phyloP scores from a whole-genome alignment of 1,140 invertebrate genomes.

The Pseudomyrmex sp. region DNA sequence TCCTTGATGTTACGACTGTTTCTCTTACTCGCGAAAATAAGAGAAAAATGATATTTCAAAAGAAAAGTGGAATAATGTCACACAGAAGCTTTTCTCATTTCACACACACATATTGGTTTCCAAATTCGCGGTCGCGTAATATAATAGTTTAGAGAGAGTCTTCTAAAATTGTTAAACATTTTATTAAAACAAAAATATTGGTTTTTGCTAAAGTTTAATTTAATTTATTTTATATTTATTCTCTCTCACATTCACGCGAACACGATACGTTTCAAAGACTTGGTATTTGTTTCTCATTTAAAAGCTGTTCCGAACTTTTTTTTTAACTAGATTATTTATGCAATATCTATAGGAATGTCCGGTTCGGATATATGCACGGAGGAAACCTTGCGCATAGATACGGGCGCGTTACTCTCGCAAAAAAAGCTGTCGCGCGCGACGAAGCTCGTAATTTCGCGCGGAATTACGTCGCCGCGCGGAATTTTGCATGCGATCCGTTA shows the following conservation, averaged over 20 bases:
- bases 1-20: background rate
- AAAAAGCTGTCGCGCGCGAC: slow-evolving; percentile 23
- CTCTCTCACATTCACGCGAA: background rate
- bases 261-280: too few relatives aligned
- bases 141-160: background rate
- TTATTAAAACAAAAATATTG: background rate
- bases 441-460: slow-evolving; percentile 39
- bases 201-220: background rate
- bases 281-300: background rate
- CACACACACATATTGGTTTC: background rate
- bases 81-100: slow-evolving; percentile 11
- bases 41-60: background rate
- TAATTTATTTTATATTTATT: background rate
- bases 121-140: background rate
- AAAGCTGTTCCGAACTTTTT: background rate
- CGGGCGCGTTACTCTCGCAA: background rate
- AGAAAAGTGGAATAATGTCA: slow-evolving; percentile 1
- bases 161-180: background rate
- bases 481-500: slow-evolving; percentile 35
- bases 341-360: background rate
- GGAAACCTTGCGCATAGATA: background rate
- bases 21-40: slow-evolving; percentile 7
- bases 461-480: slow-evolving; percentile 11
- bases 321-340: slow-evolving; percentile 7
- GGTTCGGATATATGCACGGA: background rate